A percentile compares a stretch with the other conserved stretches of the same genome.
phyloP scores from a whole-genome alignment of 2,113 vertebrate genomes.

The Callithrix jacchus region DNA sequence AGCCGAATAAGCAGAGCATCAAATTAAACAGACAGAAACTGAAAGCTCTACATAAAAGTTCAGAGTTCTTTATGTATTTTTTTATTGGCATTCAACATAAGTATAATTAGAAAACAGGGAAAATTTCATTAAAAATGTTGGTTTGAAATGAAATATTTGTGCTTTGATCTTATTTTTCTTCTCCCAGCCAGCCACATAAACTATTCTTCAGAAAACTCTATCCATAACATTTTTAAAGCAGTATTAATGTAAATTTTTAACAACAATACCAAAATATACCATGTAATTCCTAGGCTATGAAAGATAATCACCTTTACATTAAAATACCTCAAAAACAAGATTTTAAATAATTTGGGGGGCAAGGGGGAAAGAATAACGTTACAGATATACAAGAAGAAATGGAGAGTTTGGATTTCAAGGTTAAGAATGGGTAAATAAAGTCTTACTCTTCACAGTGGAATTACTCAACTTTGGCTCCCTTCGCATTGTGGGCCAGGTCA shows the following conservation, averaged over 20 bases:
- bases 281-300: background rate
- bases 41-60: constrained; percentile 78
- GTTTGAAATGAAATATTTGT: constrained; percentile 66
- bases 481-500: background rate
- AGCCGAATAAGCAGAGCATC: constrained; percentile 36
- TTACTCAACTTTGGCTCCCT: background rate
- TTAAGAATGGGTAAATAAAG: background rate
- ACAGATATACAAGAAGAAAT: background rate
- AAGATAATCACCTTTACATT: background rate
- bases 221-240: background rate
- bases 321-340: constrained; percentile 1
- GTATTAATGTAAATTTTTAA: background rate
- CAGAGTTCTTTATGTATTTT: constrained; percentile 73
- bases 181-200: background rate
- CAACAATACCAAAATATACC: background rate
- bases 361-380: background rate
- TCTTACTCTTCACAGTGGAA: background rate
- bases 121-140: constrained; percentile 71
- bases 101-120: constrained; percentile 67
- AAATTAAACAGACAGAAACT: constrained; percentile 69
- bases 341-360: background rate
- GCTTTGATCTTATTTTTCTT: constrained; percentile 25
- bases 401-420: background rate
- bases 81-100: constrained; percentile 74
- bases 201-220: constrained; percentile 27